A percentile compares a stretch with the other conserved stretches of the same genome.
Evolutionary conservation across 2,888 invertebrate species (phyloP).

Genomic region (Synergus itoensis): DNA sequence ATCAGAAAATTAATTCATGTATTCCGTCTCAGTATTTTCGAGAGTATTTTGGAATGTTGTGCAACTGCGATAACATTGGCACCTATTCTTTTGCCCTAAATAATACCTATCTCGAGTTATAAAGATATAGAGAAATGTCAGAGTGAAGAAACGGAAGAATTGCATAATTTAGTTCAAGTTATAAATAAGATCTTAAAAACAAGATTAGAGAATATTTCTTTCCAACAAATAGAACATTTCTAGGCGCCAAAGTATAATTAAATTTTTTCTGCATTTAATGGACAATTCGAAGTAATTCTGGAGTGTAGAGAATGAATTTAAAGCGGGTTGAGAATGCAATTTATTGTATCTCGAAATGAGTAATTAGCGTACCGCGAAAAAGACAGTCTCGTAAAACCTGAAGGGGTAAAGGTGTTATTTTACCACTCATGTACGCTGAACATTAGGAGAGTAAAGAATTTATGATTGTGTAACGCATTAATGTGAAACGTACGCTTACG

Average conservation of each 20-base stretch:
- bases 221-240: not conserved
- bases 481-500: conserved; percentile 42
- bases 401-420: conserved; percentile 18
- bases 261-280: not conserved
- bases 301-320: not conserved
- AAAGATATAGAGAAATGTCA: conserved; percentile 39
- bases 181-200: not conserved
- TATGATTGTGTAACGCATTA: conserved; percentile 52
- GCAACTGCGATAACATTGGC: conserved; percentile 7
- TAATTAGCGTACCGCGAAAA: not conserved
- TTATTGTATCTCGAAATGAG: not conserved
- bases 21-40: not conserved
- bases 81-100: conserved; percentile 40
- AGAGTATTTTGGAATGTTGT: conserved; percentile 1
- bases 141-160: conserved; percentile 3
- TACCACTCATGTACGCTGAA: not conserved
- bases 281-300: not conserved
- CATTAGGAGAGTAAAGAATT: conserved; percentile 48
- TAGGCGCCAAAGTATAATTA: not conserved
- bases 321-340: not conserved
- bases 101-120: conserved; percentile 38
- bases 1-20: conserved; percentile 37
- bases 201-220: not conserved
- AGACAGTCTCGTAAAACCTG: not conserved
- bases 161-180: not conserved